Percentiles rank a stretch among this genome's conserved stretches.
These are phyloP conservation scores for Tragopan temminckii DNA, from an alignment of 2,797 vertebrate genomes.

Conservation along the genomic window DNA sequence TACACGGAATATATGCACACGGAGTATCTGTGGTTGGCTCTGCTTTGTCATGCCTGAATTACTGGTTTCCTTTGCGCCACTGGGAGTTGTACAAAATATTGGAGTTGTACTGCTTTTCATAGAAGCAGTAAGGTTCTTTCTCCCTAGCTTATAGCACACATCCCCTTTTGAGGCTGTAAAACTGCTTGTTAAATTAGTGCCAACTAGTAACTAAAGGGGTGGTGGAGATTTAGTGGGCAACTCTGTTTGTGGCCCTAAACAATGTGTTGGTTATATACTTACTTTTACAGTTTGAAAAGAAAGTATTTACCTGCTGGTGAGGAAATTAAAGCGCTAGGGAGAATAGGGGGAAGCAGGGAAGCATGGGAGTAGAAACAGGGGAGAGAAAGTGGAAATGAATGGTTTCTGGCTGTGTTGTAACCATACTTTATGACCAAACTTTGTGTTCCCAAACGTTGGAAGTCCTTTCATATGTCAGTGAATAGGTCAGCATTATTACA, in stretches of 20 bases:
- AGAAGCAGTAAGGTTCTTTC: background rate
- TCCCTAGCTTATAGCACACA: background rate
- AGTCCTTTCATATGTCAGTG: background rate
- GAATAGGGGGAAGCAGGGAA: background rate
- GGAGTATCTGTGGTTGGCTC: background rate
- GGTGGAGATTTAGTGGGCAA: background rate
- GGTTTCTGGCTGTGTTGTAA: background rate
- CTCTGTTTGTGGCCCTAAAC: conserved; percentile 27
- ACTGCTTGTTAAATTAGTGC: conserved; percentile 48
- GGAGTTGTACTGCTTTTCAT: background rate
- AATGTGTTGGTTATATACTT: background rate
- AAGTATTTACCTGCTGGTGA: background rate
- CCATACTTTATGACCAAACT: background rate
- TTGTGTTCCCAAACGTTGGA: background rate
- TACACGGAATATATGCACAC: background rate
- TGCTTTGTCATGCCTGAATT: background rate
- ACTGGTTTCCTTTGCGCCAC: background rate
- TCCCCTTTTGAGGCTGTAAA: background rate
- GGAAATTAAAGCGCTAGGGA: background rate
- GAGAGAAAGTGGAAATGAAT: background rate
- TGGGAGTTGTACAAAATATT: background rate
- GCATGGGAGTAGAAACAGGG: background rate
- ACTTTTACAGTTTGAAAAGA: background rate
- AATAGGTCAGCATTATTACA: background rate
- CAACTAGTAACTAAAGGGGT: background rate